Evolutionary conservation across 2,113 vertebrate genomes (phyloP).

Genomic region (Pungitius pungitius): DNA sequence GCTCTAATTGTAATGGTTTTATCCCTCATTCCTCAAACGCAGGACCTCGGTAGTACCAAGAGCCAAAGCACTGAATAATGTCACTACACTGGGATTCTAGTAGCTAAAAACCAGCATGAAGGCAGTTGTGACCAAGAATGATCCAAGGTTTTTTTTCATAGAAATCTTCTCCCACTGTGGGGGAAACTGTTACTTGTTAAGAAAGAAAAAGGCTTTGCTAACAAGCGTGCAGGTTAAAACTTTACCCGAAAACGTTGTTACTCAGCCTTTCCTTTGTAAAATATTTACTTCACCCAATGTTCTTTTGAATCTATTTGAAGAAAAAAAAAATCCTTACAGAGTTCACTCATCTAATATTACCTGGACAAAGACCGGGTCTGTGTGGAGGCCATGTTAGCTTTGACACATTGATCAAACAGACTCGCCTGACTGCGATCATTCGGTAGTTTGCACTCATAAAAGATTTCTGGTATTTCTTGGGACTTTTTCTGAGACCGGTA

Average conservation of each 20-base stretch:
- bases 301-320: background rate
- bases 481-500: no score
- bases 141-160: background rate
- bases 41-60: background rate
- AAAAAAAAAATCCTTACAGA: background rate
- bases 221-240: background rate
- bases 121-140: background rate
- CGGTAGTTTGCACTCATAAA: background rate
- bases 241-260: background rate
- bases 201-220: background rate
- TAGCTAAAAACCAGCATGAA: background rate
- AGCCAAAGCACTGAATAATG: conserved; percentile 6
- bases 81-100: background rate
- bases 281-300: background rate
- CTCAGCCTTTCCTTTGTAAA: background rate
- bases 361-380: background rate
- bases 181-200: background rate
- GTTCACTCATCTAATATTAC: background rate
- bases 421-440: no score
- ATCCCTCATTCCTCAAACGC: background rate
- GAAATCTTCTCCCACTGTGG: background rate
- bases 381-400: background rate
- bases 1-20: conserved; percentile 1
- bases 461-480: background rate
- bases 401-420: background rate